Evolutionary conservation across 2,888 invertebrate genomes (phyloP).

Genomic region (Erebia ligea): DNA sequence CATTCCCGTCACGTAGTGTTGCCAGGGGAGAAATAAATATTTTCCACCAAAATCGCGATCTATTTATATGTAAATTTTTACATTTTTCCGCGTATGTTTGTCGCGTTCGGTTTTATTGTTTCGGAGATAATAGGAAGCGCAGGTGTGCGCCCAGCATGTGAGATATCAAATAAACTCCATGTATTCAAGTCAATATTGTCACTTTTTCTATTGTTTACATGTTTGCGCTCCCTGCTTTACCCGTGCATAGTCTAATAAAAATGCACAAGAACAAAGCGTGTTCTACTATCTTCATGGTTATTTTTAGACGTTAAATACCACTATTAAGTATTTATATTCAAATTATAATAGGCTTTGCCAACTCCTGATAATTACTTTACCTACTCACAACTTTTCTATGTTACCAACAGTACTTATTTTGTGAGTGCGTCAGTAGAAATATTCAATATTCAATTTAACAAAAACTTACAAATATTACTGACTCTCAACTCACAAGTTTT

Average conservation of each 20-base stretch:
- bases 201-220: background rate
- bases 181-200: conserved; percentile 1
- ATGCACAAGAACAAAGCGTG: too few species aligned
- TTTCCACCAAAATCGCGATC: conserved; percentile 65
- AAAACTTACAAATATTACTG: too few species aligned
- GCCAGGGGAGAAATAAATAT: conserved; percentile 77
- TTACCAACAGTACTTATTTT: too few species aligned
- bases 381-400: too few species aligned
- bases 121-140: conserved; percentile 54
- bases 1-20: conserved; percentile 73
- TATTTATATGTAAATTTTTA: conserved; percentile 77
- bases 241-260: background rate
- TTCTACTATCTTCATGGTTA: too few species aligned
- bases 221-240: background rate
- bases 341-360: too few species aligned
- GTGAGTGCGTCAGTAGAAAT: too few species aligned
- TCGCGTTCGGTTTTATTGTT: conserved; percentile 67
- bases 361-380: too few species aligned
- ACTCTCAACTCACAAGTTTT: too few species aligned
- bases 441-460: too few species aligned
- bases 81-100: conserved; percentile 62
- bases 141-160: conserved; percentile 51
- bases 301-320: too few species aligned
- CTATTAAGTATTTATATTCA: too few species aligned
- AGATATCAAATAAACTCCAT: conserved; percentile 16